phyloP scores from a whole-genome alignment of 2,888 invertebrate species.

The Erpobdella octoculata region DNA sequence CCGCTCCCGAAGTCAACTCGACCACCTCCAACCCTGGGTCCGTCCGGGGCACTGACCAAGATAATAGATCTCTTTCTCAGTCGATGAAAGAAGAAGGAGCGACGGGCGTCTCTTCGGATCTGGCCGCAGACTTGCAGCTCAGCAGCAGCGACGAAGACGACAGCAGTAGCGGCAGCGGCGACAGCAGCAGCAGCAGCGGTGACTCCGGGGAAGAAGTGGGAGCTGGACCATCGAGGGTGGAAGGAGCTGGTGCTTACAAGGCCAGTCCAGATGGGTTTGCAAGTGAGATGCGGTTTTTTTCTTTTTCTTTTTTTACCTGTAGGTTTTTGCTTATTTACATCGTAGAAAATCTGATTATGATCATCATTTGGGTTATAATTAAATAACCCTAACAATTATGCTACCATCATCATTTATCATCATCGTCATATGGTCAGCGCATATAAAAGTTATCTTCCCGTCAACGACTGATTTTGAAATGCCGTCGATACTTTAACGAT shows the following conservation, averaged over 20 bases:
- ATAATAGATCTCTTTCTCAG: not conserved
- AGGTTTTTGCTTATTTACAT: too few species aligned
- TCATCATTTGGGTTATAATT: too few species aligned
- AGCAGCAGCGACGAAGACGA: not conserved
- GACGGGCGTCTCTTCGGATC: not conserved
- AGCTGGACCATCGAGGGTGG: not conserved
- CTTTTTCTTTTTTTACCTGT: too few species aligned
- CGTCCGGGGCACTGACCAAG: conserved; percentile 3
- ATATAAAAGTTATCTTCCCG: too few species aligned
- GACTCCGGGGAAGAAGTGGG: not conserved
- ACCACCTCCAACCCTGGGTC: not conserved
- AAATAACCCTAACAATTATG: too few species aligned
- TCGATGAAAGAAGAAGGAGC: not conserved
- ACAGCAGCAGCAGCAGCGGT: not conserved
- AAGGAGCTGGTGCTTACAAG: not conserved
- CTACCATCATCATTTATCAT: too few species aligned
- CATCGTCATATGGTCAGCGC: too few species aligned
- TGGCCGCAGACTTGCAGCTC: not conserved
- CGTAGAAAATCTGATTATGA: too few species aligned
- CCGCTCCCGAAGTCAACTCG: not conserved
- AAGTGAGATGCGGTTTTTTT: too few species aligned
- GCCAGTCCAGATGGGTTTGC: conserved; percentile 1
- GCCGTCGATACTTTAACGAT: not conserved
- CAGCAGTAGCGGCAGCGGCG: not conserved
- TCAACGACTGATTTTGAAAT: not conserved